Evolutionary conservation across 2,888 invertebrate genomes (phyloP), one percentile per base, ranked within the genome.

Genomic region (Drosophila cognata): DNA sequence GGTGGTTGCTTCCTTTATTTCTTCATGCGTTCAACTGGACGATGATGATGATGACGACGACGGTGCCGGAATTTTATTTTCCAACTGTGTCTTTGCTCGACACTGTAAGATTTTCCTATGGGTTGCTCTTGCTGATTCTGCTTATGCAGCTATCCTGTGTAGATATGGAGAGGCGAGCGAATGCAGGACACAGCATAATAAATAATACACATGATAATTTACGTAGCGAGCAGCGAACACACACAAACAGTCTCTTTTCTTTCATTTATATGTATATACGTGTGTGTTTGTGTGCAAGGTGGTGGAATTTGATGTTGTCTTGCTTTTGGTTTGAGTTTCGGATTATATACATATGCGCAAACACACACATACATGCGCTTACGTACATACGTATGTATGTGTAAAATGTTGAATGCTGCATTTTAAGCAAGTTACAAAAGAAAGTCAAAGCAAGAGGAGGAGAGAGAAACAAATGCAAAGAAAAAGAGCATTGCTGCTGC

Each of bases 171-270:
- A 25, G 25, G 16, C 21, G 25, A 21, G 25, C 46, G 46, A 46
- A 46, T 46, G 25, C 46, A 46, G 46, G 46, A 46, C 46, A 46
- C 25, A 46, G 46, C 46, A 46, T 46, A 25, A 25, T 25, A 46
- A 25, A 68, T 77, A 64, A 61, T 75, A 78, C 78, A 81, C 67
- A 66, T 69, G 65, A 78, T 81, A 75, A 82, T 82, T 78, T 81
- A 78, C 78, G 75, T 71, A 68, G 67, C 11, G 28, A 18, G 79
- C 78, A 71, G 64, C 18, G 11, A 18, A 29, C 28, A 29, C 50
- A 50, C 25, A 50, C 28, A 28, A 21, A 46, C n/a, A 48, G 18
- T 2, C 50, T 50, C 28, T 29, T 50, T 18, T 50, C 50, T 25
- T 28, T 50, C 18, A 28, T 50, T 50, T 46, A 1, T 25, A 46